phyloP scores from a whole-genome alignment of 1,140 invertebrate species.

The Thaumetopoea pityocampa region DNA sequence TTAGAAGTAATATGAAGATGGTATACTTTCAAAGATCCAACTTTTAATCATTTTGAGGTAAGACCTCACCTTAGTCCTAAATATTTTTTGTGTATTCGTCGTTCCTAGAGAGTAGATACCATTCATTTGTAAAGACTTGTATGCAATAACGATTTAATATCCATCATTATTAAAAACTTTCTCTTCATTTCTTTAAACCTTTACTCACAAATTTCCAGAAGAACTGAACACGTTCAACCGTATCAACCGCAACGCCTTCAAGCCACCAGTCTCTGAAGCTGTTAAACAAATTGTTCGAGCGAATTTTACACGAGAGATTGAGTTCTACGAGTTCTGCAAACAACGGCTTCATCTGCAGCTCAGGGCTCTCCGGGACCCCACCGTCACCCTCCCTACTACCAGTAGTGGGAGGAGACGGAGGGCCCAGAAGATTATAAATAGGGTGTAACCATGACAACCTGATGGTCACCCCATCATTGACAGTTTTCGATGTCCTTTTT shows the following conservation, averaged over 20 bases:
- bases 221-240: slow-evolving; percentile 84
- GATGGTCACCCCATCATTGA: slow-evolving; percentile 14
- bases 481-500: no score
- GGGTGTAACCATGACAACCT: slow-evolving; percentile 13
- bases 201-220: no score
- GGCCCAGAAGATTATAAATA: slow-evolving; percentile 13
- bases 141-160: no score
- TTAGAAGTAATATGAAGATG: no score
- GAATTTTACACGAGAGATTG: slow-evolving; percentile 93
- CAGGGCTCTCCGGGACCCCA: slow-evolving; percentile 80
- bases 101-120: no score
- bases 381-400: slow-evolving; percentile 31
- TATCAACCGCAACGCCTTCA: slow-evolving; percentile 91
- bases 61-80: no score
- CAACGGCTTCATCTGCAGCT: slow-evolving; percentile 89
- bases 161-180: no score
- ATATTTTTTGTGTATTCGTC: no score
- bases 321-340: slow-evolving; percentile 93
- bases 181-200: no score
- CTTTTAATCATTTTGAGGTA: no score
- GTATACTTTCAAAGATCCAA: no score
- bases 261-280: slow-evolving; percentile 89
- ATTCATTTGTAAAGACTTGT: no score
- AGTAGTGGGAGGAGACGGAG: slow-evolving; percentile 22
- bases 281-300: slow-evolving; percentile 90